A percentile compares a stretch with the other conserved stretches of the same genome.
Evolutionary conservation across 2,888 invertebrate genomes (phyloP).

Genomic region (Platerodrilus igneus): DNA sequence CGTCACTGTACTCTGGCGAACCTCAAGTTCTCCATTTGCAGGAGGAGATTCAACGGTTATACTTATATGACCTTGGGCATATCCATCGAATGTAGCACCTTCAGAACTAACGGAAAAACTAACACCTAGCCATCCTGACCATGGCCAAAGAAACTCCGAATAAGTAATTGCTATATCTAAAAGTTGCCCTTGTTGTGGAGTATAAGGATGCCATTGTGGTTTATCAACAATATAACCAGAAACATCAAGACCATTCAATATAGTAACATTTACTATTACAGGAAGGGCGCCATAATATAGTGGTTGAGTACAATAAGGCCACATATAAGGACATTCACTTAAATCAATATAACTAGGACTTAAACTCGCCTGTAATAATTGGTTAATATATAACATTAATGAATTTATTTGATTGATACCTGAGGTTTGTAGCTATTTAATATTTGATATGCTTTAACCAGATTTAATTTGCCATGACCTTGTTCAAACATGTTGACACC

Average conservation of each 20-base stretch:
- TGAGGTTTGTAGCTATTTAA: slow-evolving; percentile 61
- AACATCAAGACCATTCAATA: slow-evolving; percentile 90
- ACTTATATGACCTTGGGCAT: slow-evolving; percentile 77
- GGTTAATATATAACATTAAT: too few relatives aligned
- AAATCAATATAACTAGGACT: slow-evolving; percentile 85
- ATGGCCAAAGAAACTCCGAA: slow-evolving; percentile 88
- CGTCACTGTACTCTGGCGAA: slow-evolving; percentile 55
- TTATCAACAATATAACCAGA: slow-evolving; percentile 70
- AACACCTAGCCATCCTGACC: slow-evolving; percentile 93
- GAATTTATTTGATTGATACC: slow-evolving; percentile 22
- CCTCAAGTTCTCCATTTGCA: slow-evolving; percentile 56
- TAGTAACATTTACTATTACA: slow-evolving; percentile 87
- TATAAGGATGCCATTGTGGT: slow-evolving; percentile 86
- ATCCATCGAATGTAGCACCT: slow-evolving; percentile 68
- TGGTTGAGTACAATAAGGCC: slow-evolving; percentile 97
- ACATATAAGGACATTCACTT: slow-evolving; percentile 95
- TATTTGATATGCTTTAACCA: slow-evolving; percentile 82
- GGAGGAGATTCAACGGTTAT: slow-evolving; percentile 79
- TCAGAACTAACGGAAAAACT: slow-evolving; percentile 63
- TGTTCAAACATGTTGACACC: slow-evolving; percentile 96
- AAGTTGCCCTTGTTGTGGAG: slow-evolving; percentile 71
- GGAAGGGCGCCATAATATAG: slow-evolving; percentile 84
- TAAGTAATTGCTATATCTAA: slow-evolving; percentile 74
- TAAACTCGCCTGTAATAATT: slow-evolving; percentile 53
- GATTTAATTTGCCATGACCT: slow-evolving; percentile 90